Evolutionary conservation across 2,888 invertebrate genomes (phyloP).

Genomic region (Lasioglossum vierecki): DNA sequence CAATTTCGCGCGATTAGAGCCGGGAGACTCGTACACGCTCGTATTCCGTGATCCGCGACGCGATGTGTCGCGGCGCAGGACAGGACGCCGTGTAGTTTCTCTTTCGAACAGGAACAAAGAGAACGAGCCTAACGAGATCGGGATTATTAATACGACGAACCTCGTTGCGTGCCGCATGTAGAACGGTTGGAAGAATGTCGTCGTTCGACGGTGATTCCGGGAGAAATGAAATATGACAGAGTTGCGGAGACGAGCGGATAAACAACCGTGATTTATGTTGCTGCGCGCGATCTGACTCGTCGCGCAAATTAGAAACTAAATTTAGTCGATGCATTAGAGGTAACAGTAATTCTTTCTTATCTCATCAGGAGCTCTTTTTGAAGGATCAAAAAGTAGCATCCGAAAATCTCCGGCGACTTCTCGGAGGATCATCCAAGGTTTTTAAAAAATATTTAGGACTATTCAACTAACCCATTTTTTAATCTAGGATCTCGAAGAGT

Average conservation of each 20-base stretch:
- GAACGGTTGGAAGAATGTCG: not conserved
- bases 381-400: too few relatives aligned
- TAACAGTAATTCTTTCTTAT: not conserved
- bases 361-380: not conserved
- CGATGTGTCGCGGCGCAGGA: not conserved
- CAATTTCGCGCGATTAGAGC: constrained; percentile 37
- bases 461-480: too few relatives aligned
- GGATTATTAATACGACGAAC: not conserved
- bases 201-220: not conserved
- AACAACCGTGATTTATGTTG: not conserved
- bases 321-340: not conserved
- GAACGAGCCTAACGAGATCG: not conserved
- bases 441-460: too few relatives aligned
- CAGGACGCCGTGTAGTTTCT: not conserved
- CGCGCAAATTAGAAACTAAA: not conserved
- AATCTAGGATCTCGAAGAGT: too few relatives aligned
- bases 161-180: not conserved
- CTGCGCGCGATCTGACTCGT: not conserved
- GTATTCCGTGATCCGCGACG: not conserved
- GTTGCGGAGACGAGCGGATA: not conserved
- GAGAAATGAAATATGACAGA: not conserved
- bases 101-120: constrained; percentile 1
- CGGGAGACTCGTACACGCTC: not conserved
- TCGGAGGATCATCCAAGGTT: too few relatives aligned
- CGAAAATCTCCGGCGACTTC: too few relatives aligned